Evolutionary conservation across 2,797 vertebrate species (phyloP).

Genomic region (Cossypha caffra): DNA sequence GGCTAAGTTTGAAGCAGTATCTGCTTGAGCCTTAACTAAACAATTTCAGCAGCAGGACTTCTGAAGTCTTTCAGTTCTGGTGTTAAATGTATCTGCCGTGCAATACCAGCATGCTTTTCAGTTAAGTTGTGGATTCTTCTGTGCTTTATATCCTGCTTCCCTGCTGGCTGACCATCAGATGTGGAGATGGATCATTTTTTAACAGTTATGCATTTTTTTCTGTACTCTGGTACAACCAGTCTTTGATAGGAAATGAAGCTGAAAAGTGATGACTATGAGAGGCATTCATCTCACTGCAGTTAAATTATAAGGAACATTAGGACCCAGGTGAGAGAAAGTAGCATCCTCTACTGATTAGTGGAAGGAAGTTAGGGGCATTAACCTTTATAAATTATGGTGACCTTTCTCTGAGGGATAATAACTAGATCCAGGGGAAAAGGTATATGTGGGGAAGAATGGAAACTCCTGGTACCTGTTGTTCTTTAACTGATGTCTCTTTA

Average conservation of each 20-base stretch:
- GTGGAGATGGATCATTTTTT: slow-evolving; percentile 29
- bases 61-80: neutral
- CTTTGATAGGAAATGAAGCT: slow-evolving; percentile 46
- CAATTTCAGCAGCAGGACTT: neutral
- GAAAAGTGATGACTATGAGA: slow-evolving; percentile 28
- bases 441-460: neutral
- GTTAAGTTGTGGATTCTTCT: neutral
- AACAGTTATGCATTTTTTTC: slow-evolving; percentile 21
- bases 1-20: slow-evolving; percentile 5
- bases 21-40: neutral
- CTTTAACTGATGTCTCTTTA: neutral
- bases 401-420: neutral
- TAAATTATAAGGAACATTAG: slow-evolving; percentile 12
- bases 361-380: neutral
- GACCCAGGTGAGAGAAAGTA: slow-evolving; percentile 25
- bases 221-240: neutral
- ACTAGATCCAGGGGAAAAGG: neutral
- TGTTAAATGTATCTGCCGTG: neutral
- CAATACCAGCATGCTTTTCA: neutral
- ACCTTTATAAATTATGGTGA: slow-evolving; percentile 34
- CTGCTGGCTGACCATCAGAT: slow-evolving; percentile 1
- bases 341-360: slow-evolving; percentile 13
- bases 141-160: neutral
- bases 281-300: slow-evolving; percentile 36
- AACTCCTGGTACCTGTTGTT: neutral